A percentile compares a stretch with the other conserved stretches of the same genome.
Evolutionary conservation across 2,113 vertebrate genomes (phyloP).

Genomic region (Passer domesticus): DNA sequence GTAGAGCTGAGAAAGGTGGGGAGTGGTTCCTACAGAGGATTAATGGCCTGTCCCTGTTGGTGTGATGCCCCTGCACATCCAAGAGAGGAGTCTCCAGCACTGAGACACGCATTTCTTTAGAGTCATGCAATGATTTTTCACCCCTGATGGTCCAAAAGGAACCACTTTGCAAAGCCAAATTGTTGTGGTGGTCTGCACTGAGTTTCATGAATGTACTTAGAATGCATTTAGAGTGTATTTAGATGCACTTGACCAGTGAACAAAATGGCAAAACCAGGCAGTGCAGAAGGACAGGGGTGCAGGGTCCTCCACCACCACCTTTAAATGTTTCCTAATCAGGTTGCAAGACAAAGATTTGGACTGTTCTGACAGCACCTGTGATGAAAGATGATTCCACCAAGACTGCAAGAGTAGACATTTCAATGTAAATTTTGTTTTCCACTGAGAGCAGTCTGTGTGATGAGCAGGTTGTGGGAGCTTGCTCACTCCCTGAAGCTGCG

Average conservation of each 20-base stretch:
- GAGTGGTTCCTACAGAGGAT: not conserved
- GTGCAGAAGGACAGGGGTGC: not conserved
- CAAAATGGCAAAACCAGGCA: fast-evolving
- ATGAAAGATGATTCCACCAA: not conserved
- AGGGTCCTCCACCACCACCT: not conserved
- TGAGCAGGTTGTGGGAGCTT: not conserved
- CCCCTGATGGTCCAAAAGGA: not conserved
- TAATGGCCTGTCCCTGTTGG: not conserved
- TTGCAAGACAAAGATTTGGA: not conserved
- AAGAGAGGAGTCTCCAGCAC: not conserved
- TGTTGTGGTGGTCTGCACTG: not conserved
- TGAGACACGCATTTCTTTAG: not conserved
- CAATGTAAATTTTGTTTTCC: not conserved
- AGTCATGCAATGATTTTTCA: not conserved
- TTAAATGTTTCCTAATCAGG: not conserved
- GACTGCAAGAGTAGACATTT: not conserved
- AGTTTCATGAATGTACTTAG: not conserved
- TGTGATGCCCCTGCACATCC: not conserved
- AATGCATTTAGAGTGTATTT: not conserved
- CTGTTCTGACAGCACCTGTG: not conserved
- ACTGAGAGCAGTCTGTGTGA: not conserved
- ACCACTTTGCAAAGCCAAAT: not conserved
- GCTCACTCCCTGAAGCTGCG: not conserved
- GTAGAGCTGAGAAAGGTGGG: not conserved
- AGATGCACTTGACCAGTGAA: not conserved